phyloP scores from a whole-genome alignment of 1,140 invertebrate species.

The Heliothis subflexa region DNA sequence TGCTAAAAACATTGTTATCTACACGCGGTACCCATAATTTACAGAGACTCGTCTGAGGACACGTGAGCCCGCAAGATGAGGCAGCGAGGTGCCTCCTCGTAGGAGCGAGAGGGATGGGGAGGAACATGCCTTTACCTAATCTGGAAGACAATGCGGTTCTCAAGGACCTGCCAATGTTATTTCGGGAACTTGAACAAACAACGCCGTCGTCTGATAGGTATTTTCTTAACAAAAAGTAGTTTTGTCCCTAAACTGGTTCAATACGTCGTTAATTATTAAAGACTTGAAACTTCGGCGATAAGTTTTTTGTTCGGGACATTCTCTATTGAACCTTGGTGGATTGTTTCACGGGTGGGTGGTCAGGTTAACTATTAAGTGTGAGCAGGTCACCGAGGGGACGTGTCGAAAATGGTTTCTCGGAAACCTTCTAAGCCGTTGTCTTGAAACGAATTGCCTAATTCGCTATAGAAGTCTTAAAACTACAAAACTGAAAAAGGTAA shows the following conservation, averaged over 20 bases:
- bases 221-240: conserved; percentile 47
- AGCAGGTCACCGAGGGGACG: conserved; percentile 35
- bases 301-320: conserved; percentile 7
- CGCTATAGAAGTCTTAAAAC: neutral
- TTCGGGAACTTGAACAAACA: conserved; percentile 48
- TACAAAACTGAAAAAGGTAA: neutral
- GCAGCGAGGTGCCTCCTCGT: conserved; percentile 24
- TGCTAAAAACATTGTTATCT: conserved; percentile 31
- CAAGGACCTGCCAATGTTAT: conserved; percentile 70
- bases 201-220: conserved; percentile 24
- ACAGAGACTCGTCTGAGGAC: conserved; percentile 44
- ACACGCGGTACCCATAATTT: conserved; percentile 52
- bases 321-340: conserved; percentile 21
- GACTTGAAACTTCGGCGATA: conserved; percentile 10
- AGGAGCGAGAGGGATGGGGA: conserved; percentile 40
- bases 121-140: conserved; percentile 80
- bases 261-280: conserved; percentile 28
- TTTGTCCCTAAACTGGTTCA: conserved; percentile 35
- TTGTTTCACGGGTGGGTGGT: conserved; percentile 32
- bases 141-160: conserved; percentile 76
- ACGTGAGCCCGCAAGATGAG: conserved; percentile 72
- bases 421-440: conserved; percentile 34
- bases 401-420: conserved; percentile 42
- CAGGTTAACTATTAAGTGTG: conserved; percentile 38
- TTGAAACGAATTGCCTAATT: conserved; percentile 11